phyloP scores from a whole-genome alignment of 1,140 invertebrate species.

The Eueides isabella region DNA sequence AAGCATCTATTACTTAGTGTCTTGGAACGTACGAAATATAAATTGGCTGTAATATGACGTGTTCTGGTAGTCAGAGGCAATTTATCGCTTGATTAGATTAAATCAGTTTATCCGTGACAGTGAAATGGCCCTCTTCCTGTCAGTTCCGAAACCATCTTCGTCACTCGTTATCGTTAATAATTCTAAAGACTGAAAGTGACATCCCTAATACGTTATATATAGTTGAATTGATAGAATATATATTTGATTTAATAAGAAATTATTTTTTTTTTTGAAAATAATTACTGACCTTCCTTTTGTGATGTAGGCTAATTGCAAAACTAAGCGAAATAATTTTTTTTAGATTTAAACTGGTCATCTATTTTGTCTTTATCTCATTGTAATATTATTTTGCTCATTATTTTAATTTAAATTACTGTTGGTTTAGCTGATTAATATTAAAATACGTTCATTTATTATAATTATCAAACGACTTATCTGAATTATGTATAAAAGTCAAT shows the following conservation, averaged over 20 bases:
- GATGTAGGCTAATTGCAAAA: no score
- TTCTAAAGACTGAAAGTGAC: slow-evolving; percentile 50
- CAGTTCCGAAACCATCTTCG: slow-evolving; percentile 58
- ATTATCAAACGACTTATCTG: no score
- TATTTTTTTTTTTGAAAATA: no score
- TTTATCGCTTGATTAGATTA: slow-evolving; percentile 73
- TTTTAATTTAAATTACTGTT: no score
- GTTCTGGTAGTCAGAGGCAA: slow-evolving; percentile 52
- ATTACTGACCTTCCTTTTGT: no score
- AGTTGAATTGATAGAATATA: neutral
- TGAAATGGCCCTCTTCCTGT: slow-evolving; percentile 70
- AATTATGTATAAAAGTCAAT: no score
- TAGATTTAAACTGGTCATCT: no score
- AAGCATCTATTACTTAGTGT: slow-evolving; percentile 21
- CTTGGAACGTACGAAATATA: slow-evolving; percentile 26
- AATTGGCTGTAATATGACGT: slow-evolving; percentile 43
- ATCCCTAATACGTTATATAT: slow-evolving; percentile 19
- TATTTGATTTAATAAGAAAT: neutral
- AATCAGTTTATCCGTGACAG: slow-evolving; percentile 72
- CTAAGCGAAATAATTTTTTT: no score
- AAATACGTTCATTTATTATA: no score
- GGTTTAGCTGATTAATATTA: no score
- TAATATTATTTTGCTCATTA: no score
- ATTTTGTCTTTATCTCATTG: no score
- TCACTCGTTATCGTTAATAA: slow-evolving; percentile 63